These are phyloP conservation scores for Mesorhabditis sp. DNA, from an alignment of 2,888 invertebrate genomes.

Conservation along the genomic window DNA sequence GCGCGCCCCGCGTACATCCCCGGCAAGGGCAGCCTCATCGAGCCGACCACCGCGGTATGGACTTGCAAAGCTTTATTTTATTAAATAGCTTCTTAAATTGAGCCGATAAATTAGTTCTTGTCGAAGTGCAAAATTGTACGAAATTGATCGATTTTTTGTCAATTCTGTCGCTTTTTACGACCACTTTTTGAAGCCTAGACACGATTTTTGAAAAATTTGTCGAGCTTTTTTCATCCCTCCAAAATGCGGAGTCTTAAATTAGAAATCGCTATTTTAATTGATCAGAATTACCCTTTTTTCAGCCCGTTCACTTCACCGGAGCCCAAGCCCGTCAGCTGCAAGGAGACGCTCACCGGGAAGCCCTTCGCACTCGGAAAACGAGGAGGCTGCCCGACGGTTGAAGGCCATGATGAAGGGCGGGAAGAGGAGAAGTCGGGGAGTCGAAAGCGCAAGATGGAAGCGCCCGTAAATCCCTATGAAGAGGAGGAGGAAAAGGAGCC, in stretches of 20 bases:
- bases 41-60: slow-evolving; percentile 22
- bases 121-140: no score
- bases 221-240: background rate
- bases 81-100: background rate
- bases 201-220: no score
- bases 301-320: background rate
- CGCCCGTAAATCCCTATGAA: background rate
- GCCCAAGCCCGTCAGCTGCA: background rate
- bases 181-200: no score
- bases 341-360: slow-evolving; percentile 7
- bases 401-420: slow-evolving; percentile 63
- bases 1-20: slow-evolving; percentile 31
- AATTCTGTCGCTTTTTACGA: no score
- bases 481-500: slow-evolving; percentile 45
- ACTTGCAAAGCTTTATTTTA: background rate
- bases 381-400: slow-evolving; percentile 60
- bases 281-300: no score
- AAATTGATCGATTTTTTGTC: no score
- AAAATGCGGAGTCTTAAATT: background rate
- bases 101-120: background rate
- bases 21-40: slow-evolving; percentile 22
- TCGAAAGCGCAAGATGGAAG: slow-evolving; percentile 31
- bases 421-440: slow-evolving; percentile 10
- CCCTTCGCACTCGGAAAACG: slow-evolving; percentile 37
- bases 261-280: background rate